phyloP scores from a whole-genome alignment of 2,888 invertebrate species.

The Agonopterix arenella region DNA sequence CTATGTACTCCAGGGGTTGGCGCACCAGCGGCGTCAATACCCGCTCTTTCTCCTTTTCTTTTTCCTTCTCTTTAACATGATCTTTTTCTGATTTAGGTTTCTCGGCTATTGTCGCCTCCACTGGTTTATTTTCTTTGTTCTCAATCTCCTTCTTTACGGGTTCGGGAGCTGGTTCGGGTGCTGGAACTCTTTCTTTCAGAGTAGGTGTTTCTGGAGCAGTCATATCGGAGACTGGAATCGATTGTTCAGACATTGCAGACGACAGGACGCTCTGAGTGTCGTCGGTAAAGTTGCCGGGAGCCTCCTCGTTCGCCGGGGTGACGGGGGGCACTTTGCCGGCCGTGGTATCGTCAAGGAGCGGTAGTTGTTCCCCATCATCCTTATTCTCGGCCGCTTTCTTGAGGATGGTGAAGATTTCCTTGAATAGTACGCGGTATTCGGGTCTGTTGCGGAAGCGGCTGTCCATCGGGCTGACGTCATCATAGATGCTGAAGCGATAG shows the following conservation, averaged over 20 bases:
- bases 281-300: constrained; percentile 81
- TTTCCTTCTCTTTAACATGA: constrained; percentile 32
- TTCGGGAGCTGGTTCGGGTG: constrained; percentile 35
- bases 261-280: constrained; percentile 86
- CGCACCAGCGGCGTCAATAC: constrained; percentile 81
- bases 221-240: constrained; percentile 82
- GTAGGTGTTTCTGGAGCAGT: constrained; percentile 73
- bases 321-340: constrained; percentile 80
- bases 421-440: constrained; percentile 87
- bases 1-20: constrained; percentile 85
- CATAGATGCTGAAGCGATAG: constrained; percentile 90
- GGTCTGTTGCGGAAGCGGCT: constrained; percentile 89
- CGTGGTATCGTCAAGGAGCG: constrained; percentile 81
- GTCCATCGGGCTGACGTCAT: constrained; percentile 86
- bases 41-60: constrained; percentile 60
- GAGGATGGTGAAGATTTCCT: constrained; percentile 89
- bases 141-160: constrained; percentile 30
- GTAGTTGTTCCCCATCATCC: constrained; percentile 86
- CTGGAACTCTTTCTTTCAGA: constrained; percentile 65
- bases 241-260: constrained; percentile 84
- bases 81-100: constrained; percentile 39
- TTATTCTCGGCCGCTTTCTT: constrained; percentile 91
- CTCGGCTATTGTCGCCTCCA: constrained; percentile 43
- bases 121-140: constrained; percentile 54
- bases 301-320: constrained; percentile 81